Base-by-base conservation (phyloP, 2,888 invertebrate genomes). In the Heterodera filipjevi region DNA sequence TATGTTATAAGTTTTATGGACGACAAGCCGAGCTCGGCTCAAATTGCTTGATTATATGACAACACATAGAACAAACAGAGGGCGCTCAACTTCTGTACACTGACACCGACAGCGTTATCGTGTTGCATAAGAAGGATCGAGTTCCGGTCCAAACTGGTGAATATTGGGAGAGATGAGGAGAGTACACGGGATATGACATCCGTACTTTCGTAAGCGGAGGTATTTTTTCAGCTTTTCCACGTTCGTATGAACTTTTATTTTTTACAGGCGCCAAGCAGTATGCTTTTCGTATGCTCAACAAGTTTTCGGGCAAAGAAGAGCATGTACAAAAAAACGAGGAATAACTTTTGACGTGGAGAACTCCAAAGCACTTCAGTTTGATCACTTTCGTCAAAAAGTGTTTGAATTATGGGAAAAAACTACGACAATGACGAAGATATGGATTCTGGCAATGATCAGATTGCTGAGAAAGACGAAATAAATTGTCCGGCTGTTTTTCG, bases 41-140 rank as follows among this genome's bases (percentile, higher is more conserved):
- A 64, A 76, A 33, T 66, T 76, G 14, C 59, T 59, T 64, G 39
- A 39, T 2, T 64, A 70, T 64, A 76, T 76, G 76, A 39, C 66
- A 16, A 14, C 32, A 53, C 1, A 64, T 76, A 22, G 64, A 53
- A 5, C 30, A 70, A 8, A 64, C 76, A 1, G 30, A 49, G n/a
- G 76, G 64, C 0, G 66, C 59, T 16, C 3, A 35, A 3, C 76
- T 76, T 32, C 33, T 76, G 1, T 76, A 76, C 22, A 76, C 76
- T 19, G 76, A 76, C 64, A 76, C 76, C 19, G 76, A 76, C 64
- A 64, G 64, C 27, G 64, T 76, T 19, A 33, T 70, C 32, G 49
- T 59, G 5, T 10, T 35, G 22, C 76, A 76, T 30, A n/a, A 22
- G 30, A 2, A 14, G 35, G 72, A 44, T n/a, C 2, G 2, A n/a